These are phyloP conservation scores for Cheilosia urbana DNA, from an alignment of 2,888 invertebrate genomes.

Conservation along the genomic window DNA sequence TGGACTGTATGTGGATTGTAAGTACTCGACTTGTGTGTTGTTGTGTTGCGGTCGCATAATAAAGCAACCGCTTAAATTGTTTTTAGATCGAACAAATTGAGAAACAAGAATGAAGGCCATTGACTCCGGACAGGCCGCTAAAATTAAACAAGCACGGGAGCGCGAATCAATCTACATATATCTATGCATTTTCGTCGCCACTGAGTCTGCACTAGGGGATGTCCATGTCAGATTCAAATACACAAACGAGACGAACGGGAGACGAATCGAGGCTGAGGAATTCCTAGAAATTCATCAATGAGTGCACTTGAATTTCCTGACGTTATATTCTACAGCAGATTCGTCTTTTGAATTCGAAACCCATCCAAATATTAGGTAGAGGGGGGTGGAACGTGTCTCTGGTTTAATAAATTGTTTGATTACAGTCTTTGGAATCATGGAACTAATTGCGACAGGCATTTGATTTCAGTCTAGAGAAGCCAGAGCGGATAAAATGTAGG, in stretches of 20 bases:
- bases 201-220: constrained; percentile 51
- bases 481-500: constrained; percentile 38
- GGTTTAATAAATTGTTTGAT: constrained; percentile 33
- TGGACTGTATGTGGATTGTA: constrained; percentile 47
- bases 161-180: constrained; percentile 20
- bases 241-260: constrained; percentile 29
- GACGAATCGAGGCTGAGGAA: constrained; percentile 37
- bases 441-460: constrained; percentile 21
- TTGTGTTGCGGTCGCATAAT: constrained; percentile 18
- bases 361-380: too few relatives aligned
- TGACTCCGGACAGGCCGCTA: constrained; percentile 57
- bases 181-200: constrained; percentile 65
- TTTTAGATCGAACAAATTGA: constrained; percentile 9
- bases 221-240: constrained; percentile 30
- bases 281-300: constrained; percentile 71
- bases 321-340: constrained; percentile 47
- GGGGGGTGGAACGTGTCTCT: not conserved
- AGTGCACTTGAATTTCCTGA: constrained; percentile 67
- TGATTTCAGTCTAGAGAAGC: constrained; percentile 8
- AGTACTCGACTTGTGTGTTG: not conserved
- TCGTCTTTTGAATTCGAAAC: not conserved
- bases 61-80: constrained; percentile 4
- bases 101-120: constrained; percentile 38
- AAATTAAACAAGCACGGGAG: constrained; percentile 54
- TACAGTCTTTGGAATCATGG: constrained; percentile 35